These are phyloP conservation scores for Tigriopus californicus DNA, from an alignment of 2,888 invertebrate species.

Conservation along the genomic window DNA sequence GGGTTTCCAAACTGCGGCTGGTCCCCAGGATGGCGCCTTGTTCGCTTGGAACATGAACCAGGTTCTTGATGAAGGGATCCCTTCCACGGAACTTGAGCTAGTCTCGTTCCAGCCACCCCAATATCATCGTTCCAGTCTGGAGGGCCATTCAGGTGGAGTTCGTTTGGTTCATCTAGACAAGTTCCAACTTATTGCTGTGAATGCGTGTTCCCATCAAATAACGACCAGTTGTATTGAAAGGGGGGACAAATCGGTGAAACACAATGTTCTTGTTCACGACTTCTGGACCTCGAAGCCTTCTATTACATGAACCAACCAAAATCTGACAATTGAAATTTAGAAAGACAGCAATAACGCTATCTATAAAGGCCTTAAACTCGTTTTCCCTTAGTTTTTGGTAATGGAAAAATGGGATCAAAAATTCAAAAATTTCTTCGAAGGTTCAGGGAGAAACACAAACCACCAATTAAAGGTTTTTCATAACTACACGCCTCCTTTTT, in stretches of 20 bases:
- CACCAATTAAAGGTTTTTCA: too few relatives aligned
- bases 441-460: too few relatives aligned
- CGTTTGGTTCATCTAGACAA: not conserved
- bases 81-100: not conserved
- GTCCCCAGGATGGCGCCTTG: not conserved
- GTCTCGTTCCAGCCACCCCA: not conserved
- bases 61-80: not conserved
- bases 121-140: not conserved
- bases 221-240: not conserved
- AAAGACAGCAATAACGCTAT: too few relatives aligned
- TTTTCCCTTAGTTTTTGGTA: too few relatives aligned
- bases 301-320: too few relatives aligned
- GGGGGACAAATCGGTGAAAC: not conserved
- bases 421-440: too few relatives aligned
- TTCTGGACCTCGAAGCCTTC: not conserved
- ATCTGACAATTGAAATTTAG: too few relatives aligned
- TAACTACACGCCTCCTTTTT: too few relatives aligned
- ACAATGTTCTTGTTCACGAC: not conserved
- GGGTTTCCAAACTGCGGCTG: not conserved
- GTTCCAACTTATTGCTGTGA: not conserved
- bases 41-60: not conserved
- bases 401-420: too few relatives aligned
- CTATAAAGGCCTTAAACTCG: too few relatives aligned
- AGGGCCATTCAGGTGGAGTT: not conserved
- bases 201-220: not conserved